These are phyloP conservation scores for Carduelis carduelis DNA, from an alignment of 2,797 vertebrate species.

Conservation along the genomic window DNA sequence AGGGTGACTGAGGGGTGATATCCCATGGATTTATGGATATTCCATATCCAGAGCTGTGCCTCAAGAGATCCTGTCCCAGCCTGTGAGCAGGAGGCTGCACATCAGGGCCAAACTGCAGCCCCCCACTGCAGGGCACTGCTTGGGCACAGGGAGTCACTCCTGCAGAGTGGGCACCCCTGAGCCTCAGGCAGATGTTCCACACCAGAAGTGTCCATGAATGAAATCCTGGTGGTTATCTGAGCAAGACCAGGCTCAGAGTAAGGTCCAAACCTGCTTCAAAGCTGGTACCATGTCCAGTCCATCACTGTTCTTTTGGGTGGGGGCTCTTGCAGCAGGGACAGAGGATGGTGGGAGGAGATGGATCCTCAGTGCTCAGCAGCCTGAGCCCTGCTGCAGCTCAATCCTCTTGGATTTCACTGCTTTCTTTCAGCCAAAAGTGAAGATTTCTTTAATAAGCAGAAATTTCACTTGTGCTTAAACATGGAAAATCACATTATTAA, in stretches of 20 bases:
- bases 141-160: no score
- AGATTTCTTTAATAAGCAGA: not conserved
- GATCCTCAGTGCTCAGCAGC: not conserved
- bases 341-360: fast-evolving
- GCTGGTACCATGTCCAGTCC: fast-evolving
- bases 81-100: not conserved
- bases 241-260: not conserved
- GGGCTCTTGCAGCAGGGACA: not conserved
- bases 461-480: not conserved
- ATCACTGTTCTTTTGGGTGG: fast-evolving
- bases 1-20: constrained; percentile 65
- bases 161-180: not conserved
- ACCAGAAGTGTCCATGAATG: not conserved
- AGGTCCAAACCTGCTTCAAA: not conserved
- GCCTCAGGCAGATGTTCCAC: not conserved
- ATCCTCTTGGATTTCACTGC: not conserved
- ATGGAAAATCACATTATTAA: constrained; percentile 3
- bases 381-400: not conserved
- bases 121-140: not conserved
- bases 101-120: not conserved
- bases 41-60: constrained; percentile 77
- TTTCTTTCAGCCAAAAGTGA: not conserved
- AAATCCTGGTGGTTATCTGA: not conserved
- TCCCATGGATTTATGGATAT: constrained; percentile 32
- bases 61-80: constrained; percentile 40